Base-by-base conservation (phyloP, 2,113 vertebrate species). In the Ceratotherium simum region DNA sequence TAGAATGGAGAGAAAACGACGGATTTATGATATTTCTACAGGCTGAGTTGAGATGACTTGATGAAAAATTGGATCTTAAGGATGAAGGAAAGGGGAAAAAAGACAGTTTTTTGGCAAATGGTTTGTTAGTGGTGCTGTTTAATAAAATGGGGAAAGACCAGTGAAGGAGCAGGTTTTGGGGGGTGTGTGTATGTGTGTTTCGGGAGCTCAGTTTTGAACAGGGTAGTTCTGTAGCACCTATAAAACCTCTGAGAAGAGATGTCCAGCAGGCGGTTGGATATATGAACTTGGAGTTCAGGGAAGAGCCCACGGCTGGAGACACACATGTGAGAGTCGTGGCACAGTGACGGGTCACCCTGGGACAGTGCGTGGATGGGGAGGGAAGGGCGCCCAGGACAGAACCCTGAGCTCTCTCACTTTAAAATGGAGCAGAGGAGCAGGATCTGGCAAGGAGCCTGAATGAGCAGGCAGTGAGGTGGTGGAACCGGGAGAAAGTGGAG, bases 281-380 rank as follows among this genome's bases (percentile, higher is more conserved):
- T 11, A 17, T 17, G 62, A 64, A 2, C 33, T 36, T 60, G n/a
- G 14, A 9, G 20, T 27, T 70, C 7, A 69, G 12, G 16, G 36
- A 51, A 25, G 48, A 69, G 60, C n/a, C 31, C 4, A 13, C 2
- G 42, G 36, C 31, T 76, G 65, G 79, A 67, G 36, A 69, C 4
- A 25, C 1, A 78, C 0, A 5, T 73, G 5, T 70, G 16, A 14
- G n/a, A 62, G 25, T 18, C 3, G 0, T 2, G 29, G 16, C 73
- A 39, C 39, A 3, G 31, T 4, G 36, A 72, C 31, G 56, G 39
- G 11, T 73, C 11, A 14, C n/a, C 29, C 27, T 23, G 17, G 54
- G 33, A 48, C 11, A 7, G 21, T 21, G 17, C 25, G 20, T 23
- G 0, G 39, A 16, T 17, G 33, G 14, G 11, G 20, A 8, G n/a